These are phyloP conservation scores for Sebastes melanostomus DNA, from an alignment of 2,797 vertebrate genomes.

Conservation along the genomic window DNA sequence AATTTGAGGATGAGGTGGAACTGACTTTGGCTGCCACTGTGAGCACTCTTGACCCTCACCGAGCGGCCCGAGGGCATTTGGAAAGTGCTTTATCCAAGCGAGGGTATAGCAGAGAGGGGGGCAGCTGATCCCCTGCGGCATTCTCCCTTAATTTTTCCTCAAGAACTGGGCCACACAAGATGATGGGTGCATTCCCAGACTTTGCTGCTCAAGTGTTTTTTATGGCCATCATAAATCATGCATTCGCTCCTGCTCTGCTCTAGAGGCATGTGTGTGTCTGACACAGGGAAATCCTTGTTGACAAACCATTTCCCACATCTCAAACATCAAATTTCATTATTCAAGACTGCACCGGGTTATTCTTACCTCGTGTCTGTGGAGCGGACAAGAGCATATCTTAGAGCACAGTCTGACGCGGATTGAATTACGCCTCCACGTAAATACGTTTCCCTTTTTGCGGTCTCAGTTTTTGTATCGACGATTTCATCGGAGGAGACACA, in stretches of 20 bases:
- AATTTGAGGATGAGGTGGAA: conserved; percentile 8
- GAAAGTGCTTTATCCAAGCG: conserved; percentile 38
- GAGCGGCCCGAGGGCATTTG: conserved; percentile 34
- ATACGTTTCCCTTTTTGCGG: conserved; percentile 30
- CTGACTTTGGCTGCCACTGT: conserved; percentile 3
- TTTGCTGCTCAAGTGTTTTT: conserved; percentile 54
- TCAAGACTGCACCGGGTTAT: conserved; percentile 29
- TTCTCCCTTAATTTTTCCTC: conserved; percentile 36
- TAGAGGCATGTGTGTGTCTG: conserved; percentile 51
- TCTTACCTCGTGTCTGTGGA: conserved; percentile 27
- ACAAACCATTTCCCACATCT: conserved; percentile 64
- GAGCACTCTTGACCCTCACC: conserved; percentile 22
- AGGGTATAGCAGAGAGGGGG: conserved; percentile 36
- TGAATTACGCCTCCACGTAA: conserved; percentile 24
- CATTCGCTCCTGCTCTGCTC: conserved; percentile 48
- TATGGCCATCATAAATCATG: conserved; percentile 67
- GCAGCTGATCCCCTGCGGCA: conserved; percentile 55
- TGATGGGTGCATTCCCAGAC: conserved; percentile 54
- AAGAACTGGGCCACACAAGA: conserved; percentile 66
- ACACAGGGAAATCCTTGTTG: conserved; percentile 72
- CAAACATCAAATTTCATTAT: conserved; percentile 61
- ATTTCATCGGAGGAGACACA: conserved; percentile 34
- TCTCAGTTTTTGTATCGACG: conserved; percentile 28
- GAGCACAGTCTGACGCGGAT: conserved; percentile 14
- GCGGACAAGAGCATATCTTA: conserved; percentile 1